Evolutionary conservation across 2,797 vertebrate genomes (phyloP).

Genomic region (Eulemur rubriventer): DNA sequence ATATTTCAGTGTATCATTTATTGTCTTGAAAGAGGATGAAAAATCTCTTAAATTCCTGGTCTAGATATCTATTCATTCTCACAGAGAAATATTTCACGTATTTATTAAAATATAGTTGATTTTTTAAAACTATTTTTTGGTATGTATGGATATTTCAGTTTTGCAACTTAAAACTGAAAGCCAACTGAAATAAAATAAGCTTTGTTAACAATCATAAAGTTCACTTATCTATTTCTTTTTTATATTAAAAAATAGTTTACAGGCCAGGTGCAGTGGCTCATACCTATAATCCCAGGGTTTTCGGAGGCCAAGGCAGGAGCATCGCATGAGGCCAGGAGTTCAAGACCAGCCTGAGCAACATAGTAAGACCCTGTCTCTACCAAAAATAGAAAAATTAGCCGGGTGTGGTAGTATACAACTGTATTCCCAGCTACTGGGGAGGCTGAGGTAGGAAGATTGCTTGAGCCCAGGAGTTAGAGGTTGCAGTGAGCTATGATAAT

Average conservation of each 20-base stretch:
- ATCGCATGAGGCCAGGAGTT: background rate
- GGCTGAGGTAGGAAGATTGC: background rate
- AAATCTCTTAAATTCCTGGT: slow-evolving; percentile 51
- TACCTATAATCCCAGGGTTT: background rate
- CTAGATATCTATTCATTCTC: slow-evolving; percentile 11
- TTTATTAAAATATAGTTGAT: background rate
- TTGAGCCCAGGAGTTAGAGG: background rate
- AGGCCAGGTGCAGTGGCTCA: background rate
- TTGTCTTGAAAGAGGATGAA: slow-evolving; percentile 44
- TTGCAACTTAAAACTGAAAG: slow-evolving; percentile 8
- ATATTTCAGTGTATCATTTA: background rate
- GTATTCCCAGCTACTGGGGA: background rate
- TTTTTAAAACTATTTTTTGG: slow-evolving; percentile 10
- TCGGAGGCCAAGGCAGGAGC: background rate
- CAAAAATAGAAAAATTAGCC: background rate
- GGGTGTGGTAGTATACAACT: background rate
- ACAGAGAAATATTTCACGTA: background rate
- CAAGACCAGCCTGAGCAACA: background rate
- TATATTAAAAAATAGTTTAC: background rate
- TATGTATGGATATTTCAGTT: background rate
- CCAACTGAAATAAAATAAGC: background rate
- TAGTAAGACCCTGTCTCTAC: background rate
- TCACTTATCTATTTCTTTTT: background rate
- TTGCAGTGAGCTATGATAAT: background rate
- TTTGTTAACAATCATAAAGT: background rate